These are phyloP conservation scores for Tanypteryx hageni DNA, from an alignment of 2,888 invertebrate species.

Conservation along the genomic window DNA sequence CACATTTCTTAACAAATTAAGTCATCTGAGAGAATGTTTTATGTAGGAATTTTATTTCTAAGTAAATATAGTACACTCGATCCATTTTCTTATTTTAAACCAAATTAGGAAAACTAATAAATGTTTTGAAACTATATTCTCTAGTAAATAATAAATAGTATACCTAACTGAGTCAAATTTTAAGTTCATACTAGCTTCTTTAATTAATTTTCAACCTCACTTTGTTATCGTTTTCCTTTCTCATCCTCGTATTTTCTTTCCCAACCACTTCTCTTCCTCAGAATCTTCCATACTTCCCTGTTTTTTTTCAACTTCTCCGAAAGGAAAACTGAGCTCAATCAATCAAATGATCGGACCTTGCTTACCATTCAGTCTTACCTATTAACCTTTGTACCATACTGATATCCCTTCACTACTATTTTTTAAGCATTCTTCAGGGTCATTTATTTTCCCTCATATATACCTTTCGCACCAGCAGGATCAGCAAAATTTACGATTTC, in stretches of 20 bases:
- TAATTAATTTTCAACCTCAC: too few species aligned
- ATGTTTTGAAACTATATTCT: too few species aligned
- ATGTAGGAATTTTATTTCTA: too few species aligned
- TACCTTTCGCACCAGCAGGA: not conserved
- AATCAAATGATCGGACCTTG: not conserved
- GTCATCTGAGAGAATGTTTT: too few species aligned
- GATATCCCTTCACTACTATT: not conserved
- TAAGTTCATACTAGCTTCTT: too few species aligned
- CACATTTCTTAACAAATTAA: too few species aligned
- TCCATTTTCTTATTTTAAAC: too few species aligned
- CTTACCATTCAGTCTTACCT: not conserved
- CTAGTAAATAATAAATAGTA: too few species aligned
- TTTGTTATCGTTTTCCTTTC: not conserved
- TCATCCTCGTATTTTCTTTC: not conserved
- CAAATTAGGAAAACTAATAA: too few species aligned
- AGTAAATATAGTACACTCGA: too few species aligned
- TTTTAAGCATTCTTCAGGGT: not conserved
- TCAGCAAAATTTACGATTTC: not conserved
- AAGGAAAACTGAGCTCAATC: constrained; percentile 15
- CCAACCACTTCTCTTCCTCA: not conserved
- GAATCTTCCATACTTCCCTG: not conserved
- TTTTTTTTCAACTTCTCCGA: not conserved
- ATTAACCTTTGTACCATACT: not conserved
- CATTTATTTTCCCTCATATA: not conserved
- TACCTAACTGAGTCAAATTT: too few species aligned